These are phyloP conservation scores for Aphodius granarius DNA, from an alignment of 2,888 invertebrate genomes.

Conservation along the genomic window DNA sequence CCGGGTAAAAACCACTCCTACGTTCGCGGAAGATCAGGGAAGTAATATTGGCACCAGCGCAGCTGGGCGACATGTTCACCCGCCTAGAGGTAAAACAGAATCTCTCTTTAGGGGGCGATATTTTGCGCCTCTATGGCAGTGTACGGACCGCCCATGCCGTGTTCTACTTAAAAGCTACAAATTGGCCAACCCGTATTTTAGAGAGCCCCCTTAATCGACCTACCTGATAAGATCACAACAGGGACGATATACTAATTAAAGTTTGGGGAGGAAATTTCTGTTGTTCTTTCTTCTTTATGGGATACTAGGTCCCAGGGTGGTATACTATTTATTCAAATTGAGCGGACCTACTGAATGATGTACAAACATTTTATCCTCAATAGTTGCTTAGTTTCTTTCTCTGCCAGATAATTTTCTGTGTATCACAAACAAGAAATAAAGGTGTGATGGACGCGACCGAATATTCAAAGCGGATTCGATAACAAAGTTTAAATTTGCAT, in stretches of 20 bases:
- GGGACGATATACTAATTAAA: neutral
- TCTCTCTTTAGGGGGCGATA: neutral
- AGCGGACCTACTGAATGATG: no score
- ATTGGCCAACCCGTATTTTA: neutral
- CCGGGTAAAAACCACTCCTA: neutral
- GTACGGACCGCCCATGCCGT: neutral
- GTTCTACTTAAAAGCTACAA: neutral
- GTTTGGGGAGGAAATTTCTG: neutral
- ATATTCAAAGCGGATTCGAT: no score
- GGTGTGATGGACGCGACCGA: no score
- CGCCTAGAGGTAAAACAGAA: neutral
- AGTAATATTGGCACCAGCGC: neutral
- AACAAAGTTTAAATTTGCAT: no score
- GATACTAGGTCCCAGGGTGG: neutral
- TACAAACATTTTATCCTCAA: no score
- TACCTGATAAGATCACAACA: neutral
- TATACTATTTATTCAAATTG: neutral
- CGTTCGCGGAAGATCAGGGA: neutral
- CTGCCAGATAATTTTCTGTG: no score
- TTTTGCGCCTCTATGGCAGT: neutral
- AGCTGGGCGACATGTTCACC: neutral
- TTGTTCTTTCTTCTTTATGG: neutral
- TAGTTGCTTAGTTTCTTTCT: no score
- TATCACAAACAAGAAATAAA: no score
- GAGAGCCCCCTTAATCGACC: neutral